Conservation (phyloP, 1,140 invertebrate genomes). For the Drosophila sproati region DNA sequence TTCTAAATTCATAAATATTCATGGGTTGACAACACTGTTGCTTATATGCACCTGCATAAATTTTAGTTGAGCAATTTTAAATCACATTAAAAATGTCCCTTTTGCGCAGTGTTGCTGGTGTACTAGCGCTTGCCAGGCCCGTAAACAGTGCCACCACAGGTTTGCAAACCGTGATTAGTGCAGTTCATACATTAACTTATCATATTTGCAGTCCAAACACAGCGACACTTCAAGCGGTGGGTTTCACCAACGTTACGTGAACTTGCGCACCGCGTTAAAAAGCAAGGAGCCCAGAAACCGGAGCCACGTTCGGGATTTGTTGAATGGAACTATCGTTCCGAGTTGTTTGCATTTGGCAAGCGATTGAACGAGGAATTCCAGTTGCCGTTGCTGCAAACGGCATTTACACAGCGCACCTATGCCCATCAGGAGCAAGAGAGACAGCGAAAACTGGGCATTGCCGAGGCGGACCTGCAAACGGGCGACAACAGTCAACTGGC, state of each 20-base stretch:
- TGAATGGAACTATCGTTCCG: conserved; percentile 95
- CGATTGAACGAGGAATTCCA: conserved; percentile 94
- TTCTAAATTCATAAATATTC: neutral
- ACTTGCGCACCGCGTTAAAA: conserved; percentile 65
- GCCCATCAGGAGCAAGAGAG: conserved; percentile 89
- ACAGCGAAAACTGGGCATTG: conserved; percentile 89
- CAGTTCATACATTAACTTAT: conserved; percentile 30
- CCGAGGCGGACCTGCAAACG: conserved; percentile 86
- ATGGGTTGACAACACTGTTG: conserved; percentile 18
- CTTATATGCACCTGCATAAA: conserved; percentile 8
- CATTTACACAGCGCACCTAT: conserved; percentile 93
- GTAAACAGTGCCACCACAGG: conserved; percentile 33
- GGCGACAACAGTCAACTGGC: conserved; percentile 89
- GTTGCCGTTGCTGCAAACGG: conserved; percentile 88
- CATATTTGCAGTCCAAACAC: conserved; percentile 50
- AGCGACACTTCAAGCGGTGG: conserved; percentile 86
- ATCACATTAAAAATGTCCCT: conserved; percentile 53
- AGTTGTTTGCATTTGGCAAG: conserved; percentile 94
- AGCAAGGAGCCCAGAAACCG: conserved; percentile 62
- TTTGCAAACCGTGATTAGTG: neutral
- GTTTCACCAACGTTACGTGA: conserved; percentile 86
- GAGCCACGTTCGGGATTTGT: conserved; percentile 87
- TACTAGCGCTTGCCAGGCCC: conserved; percentile 25
- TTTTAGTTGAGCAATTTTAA: conserved; percentile 13
- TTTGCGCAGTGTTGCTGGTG: conserved; percentile 36